Percentiles rank a stretch among this genome's conserved stretches.
Conservation (phyloP, 2,113 vertebrate genomes). For the Pomatostomus ruficeps region DNA sequence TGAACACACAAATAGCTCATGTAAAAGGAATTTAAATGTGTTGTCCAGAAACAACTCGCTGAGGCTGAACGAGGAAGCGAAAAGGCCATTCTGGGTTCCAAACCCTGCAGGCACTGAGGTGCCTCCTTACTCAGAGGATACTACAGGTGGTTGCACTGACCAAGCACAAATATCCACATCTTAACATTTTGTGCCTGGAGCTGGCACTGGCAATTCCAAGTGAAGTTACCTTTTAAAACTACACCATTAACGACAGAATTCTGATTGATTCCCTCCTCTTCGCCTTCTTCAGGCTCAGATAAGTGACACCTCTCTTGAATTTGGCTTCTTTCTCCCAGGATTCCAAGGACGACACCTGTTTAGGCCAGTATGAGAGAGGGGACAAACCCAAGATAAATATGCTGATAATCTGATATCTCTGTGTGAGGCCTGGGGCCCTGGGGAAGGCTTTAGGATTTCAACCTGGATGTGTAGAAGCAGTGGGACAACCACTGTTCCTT, state of each 20-base stretch:
- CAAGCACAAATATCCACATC: neutral
- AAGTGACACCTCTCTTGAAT: neutral
- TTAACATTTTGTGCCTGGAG: neutral
- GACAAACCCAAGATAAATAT: neutral
- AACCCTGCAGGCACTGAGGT: neutral
- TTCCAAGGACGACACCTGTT: neutral
- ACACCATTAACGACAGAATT: neutral
- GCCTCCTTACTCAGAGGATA: neutral
- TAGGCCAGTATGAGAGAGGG: neutral
- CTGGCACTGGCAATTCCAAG: neutral
- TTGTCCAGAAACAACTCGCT: neutral
- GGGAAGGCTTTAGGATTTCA: neutral
- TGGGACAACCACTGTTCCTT: neutral
- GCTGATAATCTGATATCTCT: neutral
- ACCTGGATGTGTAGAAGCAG: neutral
- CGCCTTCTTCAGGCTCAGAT: neutral
- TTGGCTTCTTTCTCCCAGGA: neutral
- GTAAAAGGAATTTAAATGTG: constrained; percentile 15
- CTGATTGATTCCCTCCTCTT: neutral
- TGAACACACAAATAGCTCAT: constrained; percentile 8
- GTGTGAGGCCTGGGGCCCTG: neutral
- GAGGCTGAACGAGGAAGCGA: neutral
- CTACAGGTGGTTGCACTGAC: neutral
- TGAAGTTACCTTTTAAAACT: neutral
- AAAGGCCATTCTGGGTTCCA: neutral